Conservation (phyloP, 2,888 invertebrate species). For the Liopterus haemorrhoidalis region DNA sequence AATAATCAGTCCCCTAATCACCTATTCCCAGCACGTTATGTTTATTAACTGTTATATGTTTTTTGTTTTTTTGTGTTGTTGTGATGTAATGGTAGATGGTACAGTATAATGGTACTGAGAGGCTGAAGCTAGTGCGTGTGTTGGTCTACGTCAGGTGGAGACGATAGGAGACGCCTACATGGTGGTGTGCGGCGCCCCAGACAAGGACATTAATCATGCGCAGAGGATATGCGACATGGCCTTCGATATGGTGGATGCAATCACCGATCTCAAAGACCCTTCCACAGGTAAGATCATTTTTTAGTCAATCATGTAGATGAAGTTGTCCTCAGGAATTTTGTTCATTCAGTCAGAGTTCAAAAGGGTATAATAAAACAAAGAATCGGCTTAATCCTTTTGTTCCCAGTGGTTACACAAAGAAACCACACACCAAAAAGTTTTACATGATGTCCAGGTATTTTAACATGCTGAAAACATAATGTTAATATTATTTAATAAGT, state of each 20-base stretch:
- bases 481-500: too few relatives aligned
- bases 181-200: conserved; percentile 95
- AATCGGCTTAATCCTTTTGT: too few relatives aligned
- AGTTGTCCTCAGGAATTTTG: too few relatives aligned
- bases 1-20: too few relatives aligned
- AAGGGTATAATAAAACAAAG: too few relatives aligned
- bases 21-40: conserved; percentile 29
- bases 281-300: conserved; percentile 66
- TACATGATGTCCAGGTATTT: too few relatives aligned
- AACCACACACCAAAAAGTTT: too few relatives aligned
- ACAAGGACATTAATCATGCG: conserved; percentile 83
- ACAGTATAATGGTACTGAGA: conserved; percentile 26
- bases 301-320: too few relatives aligned
- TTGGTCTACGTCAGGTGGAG: conserved; percentile 64
- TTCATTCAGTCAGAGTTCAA: too few relatives aligned
- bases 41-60: conserved; percentile 1
- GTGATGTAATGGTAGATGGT: conserved; percentile 14
- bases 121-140: too few relatives aligned
- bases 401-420: too few relatives aligned
- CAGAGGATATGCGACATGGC: conserved; percentile 93
- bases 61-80: conserved; percentile 27
- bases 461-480: too few relatives aligned
- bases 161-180: conserved; percentile 98
- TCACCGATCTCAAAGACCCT: conserved; percentile 85
- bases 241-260: conserved; percentile 90